phyloP scores from a whole-genome alignment of 2,888 invertebrate species.

The Protula sp. region DNA sequence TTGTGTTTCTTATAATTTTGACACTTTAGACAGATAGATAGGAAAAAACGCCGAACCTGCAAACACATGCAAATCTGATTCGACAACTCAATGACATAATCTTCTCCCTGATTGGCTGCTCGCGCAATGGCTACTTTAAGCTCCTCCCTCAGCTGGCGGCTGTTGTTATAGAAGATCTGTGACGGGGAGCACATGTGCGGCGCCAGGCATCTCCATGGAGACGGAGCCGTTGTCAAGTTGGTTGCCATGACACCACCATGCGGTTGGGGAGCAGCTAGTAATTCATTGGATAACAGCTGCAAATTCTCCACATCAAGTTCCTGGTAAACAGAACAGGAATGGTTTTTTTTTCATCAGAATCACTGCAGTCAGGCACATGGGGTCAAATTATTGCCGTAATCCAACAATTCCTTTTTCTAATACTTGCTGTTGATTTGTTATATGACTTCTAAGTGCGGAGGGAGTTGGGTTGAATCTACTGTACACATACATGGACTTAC shows the following conservation, averaged over 20 bases:
- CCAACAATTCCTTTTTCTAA: too few species aligned
- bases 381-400: too few species aligned
- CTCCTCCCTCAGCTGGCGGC: constrained; percentile 37
- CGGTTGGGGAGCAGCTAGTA: constrained; percentile 39
- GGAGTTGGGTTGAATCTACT: too few species aligned
- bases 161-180: constrained; percentile 43
- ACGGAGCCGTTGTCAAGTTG: constrained; percentile 29
- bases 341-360: too few species aligned
- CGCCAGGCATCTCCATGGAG: constrained; percentile 36
- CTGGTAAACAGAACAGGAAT: too few species aligned
- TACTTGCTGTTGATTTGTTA: too few species aligned
- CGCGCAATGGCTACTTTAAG: constrained; percentile 45
- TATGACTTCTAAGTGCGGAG: too few species aligned
- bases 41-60: too few species aligned
- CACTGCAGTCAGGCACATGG: too few species aligned
- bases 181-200: constrained; percentile 37
- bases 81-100: constrained; percentile 49
- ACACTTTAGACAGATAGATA: too few species aligned
- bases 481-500: too few species aligned
- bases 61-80: constrained; percentile 49
- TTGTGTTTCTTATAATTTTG: too few species aligned
- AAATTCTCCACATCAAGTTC: constrained; percentile 53
- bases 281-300: constrained; percentile 48
- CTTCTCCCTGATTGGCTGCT: constrained; percentile 50
- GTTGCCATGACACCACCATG: constrained; percentile 38